Base-by-base conservation (phyloP, 1,140 invertebrate genomes). In the Drosophila burlai region DNA sequence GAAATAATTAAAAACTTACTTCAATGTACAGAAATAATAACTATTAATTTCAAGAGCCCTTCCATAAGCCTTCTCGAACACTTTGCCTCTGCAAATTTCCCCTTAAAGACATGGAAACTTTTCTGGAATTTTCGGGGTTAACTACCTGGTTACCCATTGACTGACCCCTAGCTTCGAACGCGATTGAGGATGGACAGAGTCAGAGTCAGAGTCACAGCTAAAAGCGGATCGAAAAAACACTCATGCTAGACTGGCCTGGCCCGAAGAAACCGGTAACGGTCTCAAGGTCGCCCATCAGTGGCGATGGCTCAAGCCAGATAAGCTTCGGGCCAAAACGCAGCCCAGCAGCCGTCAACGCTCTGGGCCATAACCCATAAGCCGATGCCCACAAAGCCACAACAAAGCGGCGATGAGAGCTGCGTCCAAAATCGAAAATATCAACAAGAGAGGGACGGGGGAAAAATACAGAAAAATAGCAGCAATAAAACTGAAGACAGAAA, bases 221-320 rank as follows among this genome's bases (percentile, higher is more conserved):
- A 57, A 58, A 24, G 13, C 24, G 8, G 1, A 26, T 29, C 10
- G 8, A 29, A n/a, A 43, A 24, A 31, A 40, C 40, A 26, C 55
- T 26, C 63, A 68, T 36, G 46, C 66, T 67, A 69, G 64, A 54
- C 63, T 68, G 46, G 46, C 36, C 45, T 50, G 60, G 36, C 38
- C 73, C 18, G 60, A 89, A 72, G 78, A 90, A 90, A 89, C 85
- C 85, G 85, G 85, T 89, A 90, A 90, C 45, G 64, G 79, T 89
- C 75, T 89, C 85, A 89, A 89, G 85, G 85, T 89, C 85, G 85
- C 74, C 80, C 49, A 81, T 60, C 67, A 52, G 68, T 46, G 66
- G 64, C 77, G 80, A 85, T 86, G 84, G 83, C 83, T 83, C 68
- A 66, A 62, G 68, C 72, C 75, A 87, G 83, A 87, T 87, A 87